phyloP scores from a whole-genome alignment of 2,797 vertebrate species.

The Kryptolebias ocellatus region DNA sequence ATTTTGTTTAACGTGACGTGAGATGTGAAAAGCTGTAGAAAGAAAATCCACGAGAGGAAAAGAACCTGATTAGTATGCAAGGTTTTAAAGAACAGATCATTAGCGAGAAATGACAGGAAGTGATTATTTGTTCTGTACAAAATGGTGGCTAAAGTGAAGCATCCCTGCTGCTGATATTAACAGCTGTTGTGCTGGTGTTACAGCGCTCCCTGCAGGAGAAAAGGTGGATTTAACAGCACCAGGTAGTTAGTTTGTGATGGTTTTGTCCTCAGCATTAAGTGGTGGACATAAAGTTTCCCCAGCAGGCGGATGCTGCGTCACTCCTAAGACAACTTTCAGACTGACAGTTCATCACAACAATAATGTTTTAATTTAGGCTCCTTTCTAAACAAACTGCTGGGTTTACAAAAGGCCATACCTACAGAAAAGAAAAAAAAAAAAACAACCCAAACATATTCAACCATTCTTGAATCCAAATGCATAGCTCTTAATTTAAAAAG shows the following conservation, averaged over 20 bases:
- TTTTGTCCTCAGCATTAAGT: constrained; percentile 29
- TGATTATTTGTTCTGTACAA: constrained; percentile 54
- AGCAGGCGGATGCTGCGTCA: constrained; percentile 32
- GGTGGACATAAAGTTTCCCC: constrained; percentile 30
- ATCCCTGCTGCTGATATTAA: constrained; percentile 56
- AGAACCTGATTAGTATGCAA: constrained; percentile 49
- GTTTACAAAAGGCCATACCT: constrained; percentile 49
- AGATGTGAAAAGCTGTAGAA: constrained; percentile 54
- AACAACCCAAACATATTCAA: background rate
- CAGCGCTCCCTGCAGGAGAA: constrained; percentile 69
- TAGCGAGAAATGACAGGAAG: constrained; percentile 46
- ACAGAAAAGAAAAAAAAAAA: constrained; percentile 15
- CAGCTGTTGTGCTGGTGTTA: constrained; percentile 55
- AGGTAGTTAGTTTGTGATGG: constrained; percentile 9
- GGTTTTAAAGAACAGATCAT: constrained; percentile 46
- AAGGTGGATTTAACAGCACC: constrained; percentile 60
- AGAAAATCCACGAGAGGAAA: constrained; percentile 22
- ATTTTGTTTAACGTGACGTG: constrained; percentile 46
- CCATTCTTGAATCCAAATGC: constrained; percentile 66
- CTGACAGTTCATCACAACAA: constrained; percentile 42
- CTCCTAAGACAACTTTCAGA: constrained; percentile 46
- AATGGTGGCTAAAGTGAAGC: constrained; percentile 52
- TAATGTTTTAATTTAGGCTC: constrained; percentile 26
- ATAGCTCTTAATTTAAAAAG: constrained; percentile 64
- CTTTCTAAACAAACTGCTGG: constrained; percentile 27